Conservation (phyloP, 2,888 invertebrate genomes). For the Nephrotoma guestfalica region DNA sequence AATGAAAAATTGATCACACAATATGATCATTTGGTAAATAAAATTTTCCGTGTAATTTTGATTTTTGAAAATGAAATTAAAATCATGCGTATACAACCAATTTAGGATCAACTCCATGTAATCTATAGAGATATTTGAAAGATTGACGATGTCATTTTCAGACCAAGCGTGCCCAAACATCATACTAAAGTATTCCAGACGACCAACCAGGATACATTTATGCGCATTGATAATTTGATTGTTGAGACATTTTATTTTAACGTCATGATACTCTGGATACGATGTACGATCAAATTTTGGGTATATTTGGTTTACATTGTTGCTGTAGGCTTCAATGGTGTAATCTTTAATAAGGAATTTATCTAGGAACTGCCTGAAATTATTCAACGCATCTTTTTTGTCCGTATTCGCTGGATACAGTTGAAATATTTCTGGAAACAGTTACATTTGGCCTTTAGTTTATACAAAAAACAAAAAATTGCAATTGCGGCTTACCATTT, state of each 20-base stretch:
- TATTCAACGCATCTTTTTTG: not conserved
- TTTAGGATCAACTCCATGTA: slow-evolving; percentile 50
- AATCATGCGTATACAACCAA: slow-evolving; percentile 59
- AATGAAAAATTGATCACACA: slow-evolving; percentile 69
- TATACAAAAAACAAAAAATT: no score
- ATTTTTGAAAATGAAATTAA: slow-evolving; percentile 28
- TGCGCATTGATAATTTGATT: slow-evolving; percentile 47
- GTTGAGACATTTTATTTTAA: slow-evolving; percentile 40
- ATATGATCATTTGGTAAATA: slow-evolving; percentile 54
- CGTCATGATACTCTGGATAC: slow-evolving; percentile 42
- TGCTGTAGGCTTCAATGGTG: not conserved
- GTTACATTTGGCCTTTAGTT: not conserved
- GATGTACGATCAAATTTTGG: slow-evolving; percentile 32
- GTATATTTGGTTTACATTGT: not conserved
- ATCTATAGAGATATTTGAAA: slow-evolving; percentile 25
- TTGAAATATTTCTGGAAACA: not conserved
- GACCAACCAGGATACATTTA: slow-evolving; percentile 63
- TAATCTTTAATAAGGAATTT: not conserved
- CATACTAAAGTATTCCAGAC: slow-evolving; percentile 73
- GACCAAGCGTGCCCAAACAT: slow-evolving; percentile 70
- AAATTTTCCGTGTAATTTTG: slow-evolving; percentile 53
- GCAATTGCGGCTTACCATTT: slow-evolving; percentile 19
- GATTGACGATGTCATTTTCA: slow-evolving; percentile 22
- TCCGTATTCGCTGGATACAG: not conserved
- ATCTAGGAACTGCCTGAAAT: not conserved